phyloP scores from a whole-genome alignment of 1,140 invertebrate genomes.

The Tetraneura akinire region DNA sequence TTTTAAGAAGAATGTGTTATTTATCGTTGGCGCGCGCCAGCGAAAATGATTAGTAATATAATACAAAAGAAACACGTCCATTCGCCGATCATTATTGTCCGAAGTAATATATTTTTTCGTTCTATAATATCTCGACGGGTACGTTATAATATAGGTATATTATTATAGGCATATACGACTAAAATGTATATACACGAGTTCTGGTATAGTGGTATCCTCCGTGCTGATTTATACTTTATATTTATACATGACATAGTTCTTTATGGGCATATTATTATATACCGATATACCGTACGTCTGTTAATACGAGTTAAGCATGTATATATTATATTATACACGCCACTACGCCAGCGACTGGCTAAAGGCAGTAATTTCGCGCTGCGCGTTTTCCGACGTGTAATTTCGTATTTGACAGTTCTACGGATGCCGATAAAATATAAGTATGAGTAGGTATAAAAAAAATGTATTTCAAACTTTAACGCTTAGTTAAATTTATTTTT shows the following conservation, averaged over 20 bases:
- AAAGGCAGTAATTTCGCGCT: not conserved
- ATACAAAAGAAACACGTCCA: slow-evolving; percentile 7
- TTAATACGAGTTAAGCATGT: no score
- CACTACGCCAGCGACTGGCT: not conserved
- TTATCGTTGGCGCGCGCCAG: slow-evolving; percentile 23
- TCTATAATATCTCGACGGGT: not conserved
- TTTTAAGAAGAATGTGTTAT: slow-evolving; percentile 9
- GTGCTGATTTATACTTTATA: not conserved
- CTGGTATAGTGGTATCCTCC: not conserved
- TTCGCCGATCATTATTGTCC: not conserved
- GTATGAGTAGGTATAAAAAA: no score
- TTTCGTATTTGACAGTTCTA: slow-evolving; percentile 2
- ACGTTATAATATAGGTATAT: not conserved
- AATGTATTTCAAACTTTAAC: no score
- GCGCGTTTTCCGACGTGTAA: not conserved
- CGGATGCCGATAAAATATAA: not conserved
- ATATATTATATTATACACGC: no score
- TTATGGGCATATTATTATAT: not conserved
- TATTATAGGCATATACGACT: not conserved
- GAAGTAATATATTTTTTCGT: not conserved
- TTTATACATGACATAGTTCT: not conserved
- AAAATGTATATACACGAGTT: not conserved
- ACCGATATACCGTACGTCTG: not conserved
- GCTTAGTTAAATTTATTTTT: no score
- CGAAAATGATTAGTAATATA: slow-evolving; percentile 26